Conservation (phyloP, 2,113 vertebrate species). For the Piaya cayana region DNA sequence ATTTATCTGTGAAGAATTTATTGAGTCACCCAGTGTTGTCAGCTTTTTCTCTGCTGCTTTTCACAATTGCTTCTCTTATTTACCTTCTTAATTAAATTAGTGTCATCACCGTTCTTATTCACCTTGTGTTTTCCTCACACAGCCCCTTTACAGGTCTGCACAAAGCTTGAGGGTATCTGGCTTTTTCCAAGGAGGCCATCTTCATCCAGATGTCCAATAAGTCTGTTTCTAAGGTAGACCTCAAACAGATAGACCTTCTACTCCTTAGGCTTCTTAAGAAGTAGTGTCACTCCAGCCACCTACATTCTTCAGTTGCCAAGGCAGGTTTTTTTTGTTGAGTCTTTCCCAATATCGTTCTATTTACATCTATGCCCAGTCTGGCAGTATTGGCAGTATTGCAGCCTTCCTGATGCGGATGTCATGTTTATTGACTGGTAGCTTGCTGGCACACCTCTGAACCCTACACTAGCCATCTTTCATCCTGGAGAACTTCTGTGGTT, state of each 20-base stretch:
- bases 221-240: background rate
- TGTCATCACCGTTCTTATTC: background rate
- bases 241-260: background rate
- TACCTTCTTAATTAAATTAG: background rate
- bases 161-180: background rate
- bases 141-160: background rate
- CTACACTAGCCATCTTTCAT: background rate
- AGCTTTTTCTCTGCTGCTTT: background rate
- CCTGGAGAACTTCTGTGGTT: background rate
- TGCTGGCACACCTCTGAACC: background rate
- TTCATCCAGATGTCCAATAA: background rate
- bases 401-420: background rate
- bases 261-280: background rate
- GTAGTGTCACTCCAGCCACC: too few species aligned
- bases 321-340: background rate
- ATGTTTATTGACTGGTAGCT: background rate
- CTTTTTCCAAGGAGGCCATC: background rate
- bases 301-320: background rate
- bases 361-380: background rate
- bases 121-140: fast-evolving
- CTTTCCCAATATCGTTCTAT: background rate
- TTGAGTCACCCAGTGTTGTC: too few species aligned
- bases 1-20: background rate
- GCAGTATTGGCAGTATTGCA: fast-evolving
- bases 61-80: background rate